A percentile compares a stretch with the other conserved stretches of the same genome.
phyloP scores from a whole-genome alignment of 2,888 invertebrate genomes.

The Melanchra persicariae region DNA sequence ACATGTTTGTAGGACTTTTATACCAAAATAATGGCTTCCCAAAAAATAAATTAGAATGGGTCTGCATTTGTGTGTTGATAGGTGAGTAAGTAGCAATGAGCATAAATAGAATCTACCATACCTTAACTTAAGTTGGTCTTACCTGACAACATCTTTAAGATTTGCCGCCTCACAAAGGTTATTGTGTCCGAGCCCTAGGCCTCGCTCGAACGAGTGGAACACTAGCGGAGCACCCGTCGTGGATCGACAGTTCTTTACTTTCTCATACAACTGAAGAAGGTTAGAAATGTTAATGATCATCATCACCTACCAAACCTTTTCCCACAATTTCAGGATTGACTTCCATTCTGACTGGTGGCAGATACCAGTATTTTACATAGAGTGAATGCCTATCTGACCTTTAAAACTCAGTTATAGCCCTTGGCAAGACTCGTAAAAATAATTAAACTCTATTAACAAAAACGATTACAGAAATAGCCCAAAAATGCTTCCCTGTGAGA shows the following conservation, averaged over 20 bases:
- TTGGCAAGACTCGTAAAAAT: no score
- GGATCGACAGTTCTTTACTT: slow-evolving; percentile 90
- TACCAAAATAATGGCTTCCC: no score
- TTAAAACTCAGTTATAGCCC: not conserved
- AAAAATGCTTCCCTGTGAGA: slow-evolving; percentile 6
- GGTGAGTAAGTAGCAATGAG: no score
- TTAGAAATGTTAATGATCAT: not conserved
- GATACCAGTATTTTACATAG: not conserved
- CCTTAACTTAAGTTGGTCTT: slow-evolving; percentile 66
- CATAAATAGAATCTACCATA: no score
- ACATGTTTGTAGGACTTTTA: no score
- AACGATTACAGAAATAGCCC: not conserved
- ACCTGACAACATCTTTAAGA: slow-evolving; percentile 92
- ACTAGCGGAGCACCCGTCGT: slow-evolving; percentile 91
- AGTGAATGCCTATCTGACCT: not conserved
- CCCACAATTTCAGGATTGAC: not conserved
- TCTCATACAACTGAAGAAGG: slow-evolving; percentile 90
- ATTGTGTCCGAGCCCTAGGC: slow-evolving; percentile 95
- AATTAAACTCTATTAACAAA: not conserved
- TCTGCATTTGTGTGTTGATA: no score
- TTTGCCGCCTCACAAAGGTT: slow-evolving; percentile 95
- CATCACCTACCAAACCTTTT: no score
- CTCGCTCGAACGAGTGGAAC: slow-evolving; percentile 93
- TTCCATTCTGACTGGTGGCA: not conserved
- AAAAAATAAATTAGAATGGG: no score